Percentiles rank a stretch among this genome's conserved stretches.
These are phyloP conservation scores for Noctua fimbriata DNA, from an alignment of 2,888 invertebrate species.

Conservation along the genomic window DNA sequence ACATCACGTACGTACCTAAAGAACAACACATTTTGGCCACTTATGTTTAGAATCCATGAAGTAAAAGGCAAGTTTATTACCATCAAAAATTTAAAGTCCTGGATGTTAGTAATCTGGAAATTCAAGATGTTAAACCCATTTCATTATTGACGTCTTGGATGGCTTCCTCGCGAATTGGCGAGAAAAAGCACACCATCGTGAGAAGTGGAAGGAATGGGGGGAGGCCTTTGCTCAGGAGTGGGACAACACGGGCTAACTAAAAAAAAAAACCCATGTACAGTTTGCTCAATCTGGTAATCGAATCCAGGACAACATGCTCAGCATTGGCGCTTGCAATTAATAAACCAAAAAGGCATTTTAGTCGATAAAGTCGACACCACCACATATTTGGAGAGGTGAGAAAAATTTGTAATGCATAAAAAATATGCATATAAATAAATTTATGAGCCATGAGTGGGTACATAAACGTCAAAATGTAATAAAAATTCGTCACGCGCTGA, in stretches of 20 bases:
- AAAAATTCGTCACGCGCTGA: constrained; percentile 52
- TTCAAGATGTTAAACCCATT: not conserved
- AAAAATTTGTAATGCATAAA: not conserved
- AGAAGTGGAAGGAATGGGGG: too few relatives aligned
- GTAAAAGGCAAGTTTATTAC: not conserved
- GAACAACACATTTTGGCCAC: not conserved
- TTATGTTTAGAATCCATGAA: not conserved
- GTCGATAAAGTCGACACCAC: not conserved
- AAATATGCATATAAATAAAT: not conserved
- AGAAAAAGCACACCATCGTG: too few relatives aligned
- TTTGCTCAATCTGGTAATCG: not conserved
- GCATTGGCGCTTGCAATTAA: not conserved
- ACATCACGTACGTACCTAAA: not conserved
- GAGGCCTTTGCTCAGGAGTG: too few relatives aligned
- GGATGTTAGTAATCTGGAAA: not conserved
- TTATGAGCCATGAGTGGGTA: constrained; percentile 14
- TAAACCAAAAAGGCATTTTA: not conserved
- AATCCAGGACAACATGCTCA: not conserved
- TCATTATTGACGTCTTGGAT: too few relatives aligned
- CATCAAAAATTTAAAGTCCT: not conserved
- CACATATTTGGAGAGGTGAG: not conserved
- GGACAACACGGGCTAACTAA: too few relatives aligned
- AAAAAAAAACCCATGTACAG: not conserved
- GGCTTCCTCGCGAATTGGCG: too few relatives aligned
- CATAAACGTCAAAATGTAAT: constrained; percentile 36